Evolutionary conservation across 2,888 invertebrate genomes (phyloP), one percentile per base, ranked within the genome.

Genomic region (Eilema depressum): DNA sequence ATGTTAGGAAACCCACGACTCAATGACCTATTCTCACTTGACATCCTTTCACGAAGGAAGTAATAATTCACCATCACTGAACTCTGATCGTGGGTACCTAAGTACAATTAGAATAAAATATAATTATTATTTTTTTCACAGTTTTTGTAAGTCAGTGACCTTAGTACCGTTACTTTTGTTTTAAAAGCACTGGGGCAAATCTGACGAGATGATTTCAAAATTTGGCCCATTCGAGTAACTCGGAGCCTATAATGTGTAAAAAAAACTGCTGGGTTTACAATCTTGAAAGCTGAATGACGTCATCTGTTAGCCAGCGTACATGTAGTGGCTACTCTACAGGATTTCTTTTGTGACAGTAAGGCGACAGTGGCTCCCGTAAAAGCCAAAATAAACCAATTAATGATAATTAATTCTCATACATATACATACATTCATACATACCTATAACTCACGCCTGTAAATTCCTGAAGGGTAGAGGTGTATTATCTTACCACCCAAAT

Each of bases 111-210:
- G 53, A n/a, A 53, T n/a, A 20, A n/a, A 61, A 30, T 30, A 61
- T 30, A 30, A 30, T 61, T 28, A 28, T 28, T 7, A 17, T 30
- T 30, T 28, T 30, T 30, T 30, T n/a, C 3, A 4, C n/a, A n/a
- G 7, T 53, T 53, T 53, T 53, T n/a, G 5, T 53, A n/a, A 53
- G 53, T 53, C 53, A 53, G n/a, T 53, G 53, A 53, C 53, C n/a
- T 47, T 47, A 53, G 53, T 53, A 53, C 53, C 53, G n/a, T n/a
- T 53, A n/a, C 53, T 53, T 53, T 53, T 53, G 53, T 53, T 20
- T n/a, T n/a, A 53, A n/a, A n/a, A 53, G 53, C 53, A 53, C 47
- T 47, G 47, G 47, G 20, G 20, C 47, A 47, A 47, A 47, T 41
- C 14, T 3, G 17, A 47, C 8, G 53, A n/a, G 20, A 1, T 2